phyloP scores from a whole-genome alignment of 2,888 invertebrate genomes.

The Ryuthela nishihirai region DNA sequence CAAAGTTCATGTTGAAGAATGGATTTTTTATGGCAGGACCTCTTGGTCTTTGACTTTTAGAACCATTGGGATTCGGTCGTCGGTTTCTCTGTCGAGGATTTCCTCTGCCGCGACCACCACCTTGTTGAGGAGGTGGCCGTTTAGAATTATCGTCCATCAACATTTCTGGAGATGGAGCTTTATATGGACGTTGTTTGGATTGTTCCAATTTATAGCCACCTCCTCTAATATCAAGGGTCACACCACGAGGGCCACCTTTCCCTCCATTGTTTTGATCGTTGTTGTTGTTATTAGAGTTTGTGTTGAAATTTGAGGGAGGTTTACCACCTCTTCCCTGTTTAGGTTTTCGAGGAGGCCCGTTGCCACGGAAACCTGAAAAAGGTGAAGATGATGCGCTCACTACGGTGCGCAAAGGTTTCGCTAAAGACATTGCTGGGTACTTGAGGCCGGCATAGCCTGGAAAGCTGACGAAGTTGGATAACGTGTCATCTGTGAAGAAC shows the following conservation, averaged over 20 bases:
- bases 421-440: conserved; percentile 3
- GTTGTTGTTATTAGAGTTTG: no score
- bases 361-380: no score
- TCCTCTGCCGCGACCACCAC: neutral
- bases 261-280: no score
- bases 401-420: conserved; percentile 13
- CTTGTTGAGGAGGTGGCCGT: conserved; percentile 2
- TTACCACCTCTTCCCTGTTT: no score
- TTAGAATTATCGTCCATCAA: neutral
- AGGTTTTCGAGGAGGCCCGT: no score
- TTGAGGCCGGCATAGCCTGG: conserved; percentile 18
- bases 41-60: conserved; percentile 7
- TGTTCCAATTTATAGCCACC: conserved; percentile 30
- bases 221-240: conserved; percentile 26
- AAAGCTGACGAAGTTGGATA: conserved; percentile 6
- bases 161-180: conserved; percentile 10
- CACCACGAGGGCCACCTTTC: conserved; percentile 1
- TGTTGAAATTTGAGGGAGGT: no score
- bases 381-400: no score
- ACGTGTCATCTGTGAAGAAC: conserved; percentile 5
- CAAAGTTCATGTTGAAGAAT: conserved; percentile 20
- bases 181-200: conserved; percentile 5
- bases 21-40: conserved; percentile 17
- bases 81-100: neutral
- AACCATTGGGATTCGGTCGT: conserved; percentile 2